Conservation (phyloP, 1,140 invertebrate genomes). For the Paraescarpia echinospica region DNA sequence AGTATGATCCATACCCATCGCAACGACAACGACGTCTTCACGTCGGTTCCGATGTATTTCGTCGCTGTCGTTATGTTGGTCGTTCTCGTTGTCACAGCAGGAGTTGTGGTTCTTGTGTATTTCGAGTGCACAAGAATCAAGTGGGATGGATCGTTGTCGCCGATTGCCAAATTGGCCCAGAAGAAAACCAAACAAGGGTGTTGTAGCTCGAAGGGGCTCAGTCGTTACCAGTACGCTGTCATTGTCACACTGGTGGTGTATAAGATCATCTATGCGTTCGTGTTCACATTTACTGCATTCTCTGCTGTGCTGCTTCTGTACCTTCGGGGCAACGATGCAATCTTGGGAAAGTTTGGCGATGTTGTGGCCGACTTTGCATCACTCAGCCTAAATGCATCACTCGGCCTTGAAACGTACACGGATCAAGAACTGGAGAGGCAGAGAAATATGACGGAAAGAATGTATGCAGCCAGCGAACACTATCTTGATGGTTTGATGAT, state of each 20-base stretch:
- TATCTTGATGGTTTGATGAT: constrained; percentile 7
- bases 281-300: constrained; percentile 19
- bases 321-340: not conserved
- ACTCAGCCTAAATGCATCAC: not conserved
- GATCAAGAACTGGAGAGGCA: not conserved
- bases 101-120: not conserved
- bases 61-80: constrained; percentile 2
- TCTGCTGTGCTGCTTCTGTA: constrained; percentile 9
- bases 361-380: not conserved
- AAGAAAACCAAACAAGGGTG: not conserved
- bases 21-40: not conserved
- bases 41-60: not conserved
- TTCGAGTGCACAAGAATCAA: not conserved
- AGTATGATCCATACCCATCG: not conserved
- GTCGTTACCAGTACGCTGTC: not conserved
- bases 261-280: constrained; percentile 6
- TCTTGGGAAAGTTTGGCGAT: not conserved
- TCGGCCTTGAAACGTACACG: not conserved
- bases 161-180: not conserved
- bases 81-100: not conserved
- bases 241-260: not conserved
- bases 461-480: constrained; percentile 17
- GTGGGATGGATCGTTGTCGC: not conserved
- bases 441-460: not conserved
- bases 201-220: too few species aligned